Percentiles rank a stretch among this genome's conserved stretches.
phyloP scores from a whole-genome alignment of 2,888 invertebrate species.

The Agonopterix subpropinquella region DNA sequence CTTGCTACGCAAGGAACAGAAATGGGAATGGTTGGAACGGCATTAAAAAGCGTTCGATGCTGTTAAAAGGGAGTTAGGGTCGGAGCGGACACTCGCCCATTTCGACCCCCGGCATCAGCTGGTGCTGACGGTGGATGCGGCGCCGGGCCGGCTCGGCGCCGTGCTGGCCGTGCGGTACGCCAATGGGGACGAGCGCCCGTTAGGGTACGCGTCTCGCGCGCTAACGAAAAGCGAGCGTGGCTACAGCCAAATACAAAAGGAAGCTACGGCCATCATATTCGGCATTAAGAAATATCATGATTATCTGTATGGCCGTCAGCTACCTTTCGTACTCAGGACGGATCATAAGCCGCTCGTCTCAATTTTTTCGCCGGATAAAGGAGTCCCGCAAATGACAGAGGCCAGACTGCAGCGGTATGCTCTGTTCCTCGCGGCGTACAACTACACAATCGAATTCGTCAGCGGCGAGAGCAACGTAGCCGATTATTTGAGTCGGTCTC shows the following conservation, averaged over 20 bases:
- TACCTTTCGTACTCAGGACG: not conserved
- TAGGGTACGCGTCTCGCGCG: too few relatives aligned
- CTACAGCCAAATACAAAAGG: not conserved
- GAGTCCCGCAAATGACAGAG: not conserved
- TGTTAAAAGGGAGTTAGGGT: not conserved
- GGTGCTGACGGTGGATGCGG: not conserved
- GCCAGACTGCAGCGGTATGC: not conserved
- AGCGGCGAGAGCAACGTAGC: not conserved
- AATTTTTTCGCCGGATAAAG: not conserved
- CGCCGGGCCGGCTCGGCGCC: not conserved
- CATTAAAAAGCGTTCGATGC: not conserved
- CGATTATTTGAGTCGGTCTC: not conserved
- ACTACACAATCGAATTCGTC: not conserved
- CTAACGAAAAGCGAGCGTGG: too few relatives aligned
- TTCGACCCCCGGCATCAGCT: too few relatives aligned
- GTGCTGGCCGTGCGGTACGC: not conserved
- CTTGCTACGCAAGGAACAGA: not conserved
- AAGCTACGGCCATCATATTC: not conserved
- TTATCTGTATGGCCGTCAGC: not conserved
- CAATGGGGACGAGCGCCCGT: too few relatives aligned
- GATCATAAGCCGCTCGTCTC: not conserved
- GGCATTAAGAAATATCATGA: not conserved
- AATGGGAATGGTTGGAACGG: not conserved
- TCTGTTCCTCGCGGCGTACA: not conserved
- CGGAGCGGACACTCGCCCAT: too few relatives aligned